These are phyloP conservation scores for Circaetus gallicus DNA, from an alignment of 2,113 vertebrate species.

Conservation along the genomic window DNA sequence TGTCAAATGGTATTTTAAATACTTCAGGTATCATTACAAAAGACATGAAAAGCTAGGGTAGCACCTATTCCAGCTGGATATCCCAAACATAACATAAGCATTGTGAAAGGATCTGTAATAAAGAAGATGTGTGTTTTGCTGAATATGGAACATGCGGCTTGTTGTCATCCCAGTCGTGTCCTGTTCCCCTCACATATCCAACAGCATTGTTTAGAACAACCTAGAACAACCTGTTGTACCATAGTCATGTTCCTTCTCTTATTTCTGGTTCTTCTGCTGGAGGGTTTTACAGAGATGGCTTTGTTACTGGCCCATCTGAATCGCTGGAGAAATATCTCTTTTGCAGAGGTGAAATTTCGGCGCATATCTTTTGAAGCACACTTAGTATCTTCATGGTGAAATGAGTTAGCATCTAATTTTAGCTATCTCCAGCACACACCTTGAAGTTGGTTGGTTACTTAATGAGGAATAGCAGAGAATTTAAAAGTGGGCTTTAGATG, in stretches of 20 bases:
- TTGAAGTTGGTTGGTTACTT: not conserved
- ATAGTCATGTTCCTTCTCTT: not conserved
- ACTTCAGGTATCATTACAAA: not conserved
- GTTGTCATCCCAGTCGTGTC: rapidly evolving
- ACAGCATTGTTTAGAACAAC: not conserved
- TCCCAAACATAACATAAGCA: not conserved
- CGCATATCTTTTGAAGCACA: not conserved
- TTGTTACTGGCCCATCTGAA: not conserved
- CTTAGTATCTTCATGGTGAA: not conserved
- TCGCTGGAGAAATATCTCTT: not conserved
- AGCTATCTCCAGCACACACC: not conserved
- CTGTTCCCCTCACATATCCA: not conserved
- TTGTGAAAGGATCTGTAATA: not conserved
- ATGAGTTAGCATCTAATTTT: not conserved
- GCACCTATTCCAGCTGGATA: not conserved
- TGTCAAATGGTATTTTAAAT: not conserved
- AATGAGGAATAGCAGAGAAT: not conserved
- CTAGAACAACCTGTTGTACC: not conserved
- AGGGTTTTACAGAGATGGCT: not conserved
- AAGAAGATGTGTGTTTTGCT: not conserved
- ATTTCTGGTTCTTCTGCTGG: not conserved
- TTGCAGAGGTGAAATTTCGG: not conserved
- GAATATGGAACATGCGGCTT: not conserved
- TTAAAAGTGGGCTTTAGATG: not conserved
- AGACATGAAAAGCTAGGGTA: not conserved